Evolutionary conservation across 2,888 invertebrate genomes (phyloP).

Genomic region (Cephalotes varians): DNA sequence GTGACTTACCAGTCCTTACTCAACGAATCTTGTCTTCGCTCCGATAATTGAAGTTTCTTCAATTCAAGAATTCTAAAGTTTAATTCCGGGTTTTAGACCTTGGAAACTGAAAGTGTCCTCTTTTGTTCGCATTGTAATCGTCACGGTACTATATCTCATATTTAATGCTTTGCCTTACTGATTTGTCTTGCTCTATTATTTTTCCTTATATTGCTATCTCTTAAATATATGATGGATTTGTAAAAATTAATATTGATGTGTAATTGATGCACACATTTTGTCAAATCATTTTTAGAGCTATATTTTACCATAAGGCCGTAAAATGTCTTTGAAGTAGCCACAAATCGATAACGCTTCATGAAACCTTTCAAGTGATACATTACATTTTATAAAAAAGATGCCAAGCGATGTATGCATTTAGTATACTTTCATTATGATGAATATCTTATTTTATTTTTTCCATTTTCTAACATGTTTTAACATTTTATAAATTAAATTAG

Average conservation of each 20-base stretch:
- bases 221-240: neutral
- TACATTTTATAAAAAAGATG: conserved; percentile 15
- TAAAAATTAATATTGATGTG: conserved; percentile 39
- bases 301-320: conserved; percentile 6
- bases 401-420: neutral
- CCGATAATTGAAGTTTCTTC: conserved; percentile 39
- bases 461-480: neutral
- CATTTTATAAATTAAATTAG: neutral
- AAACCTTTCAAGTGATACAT: conserved; percentile 9
- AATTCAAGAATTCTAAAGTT: conserved; percentile 40
- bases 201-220: neutral
- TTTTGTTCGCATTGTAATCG: conserved; percentile 22
- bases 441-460: neutral
- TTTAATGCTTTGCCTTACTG: neutral
- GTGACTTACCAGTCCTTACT: conserved; percentile 36
- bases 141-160: neutral
- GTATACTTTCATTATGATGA: conserved; percentile 4
- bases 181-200: neutral
- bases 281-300: conserved; percentile 1
- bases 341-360: conserved; percentile 58
- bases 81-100: conserved; percentile 27
- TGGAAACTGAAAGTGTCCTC: conserved; percentile 31
- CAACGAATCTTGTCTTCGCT: conserved; percentile 20
- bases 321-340: conserved; percentile 27
- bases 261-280: neutral